Evolutionary conservation across 1,140 invertebrate genomes (phyloP).

Genomic region (Drosophila nigromelanica): DNA sequence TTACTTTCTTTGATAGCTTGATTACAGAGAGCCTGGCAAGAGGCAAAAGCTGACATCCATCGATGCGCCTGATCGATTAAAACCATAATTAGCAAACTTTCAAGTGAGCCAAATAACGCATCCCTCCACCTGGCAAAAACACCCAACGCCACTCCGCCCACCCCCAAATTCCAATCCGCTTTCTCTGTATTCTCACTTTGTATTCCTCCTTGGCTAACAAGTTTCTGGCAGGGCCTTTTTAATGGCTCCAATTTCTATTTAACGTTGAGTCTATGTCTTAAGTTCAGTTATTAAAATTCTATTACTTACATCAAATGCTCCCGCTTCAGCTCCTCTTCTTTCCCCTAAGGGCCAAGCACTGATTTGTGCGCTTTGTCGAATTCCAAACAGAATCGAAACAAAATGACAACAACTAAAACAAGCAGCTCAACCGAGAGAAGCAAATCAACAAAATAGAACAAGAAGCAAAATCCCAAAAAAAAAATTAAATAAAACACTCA

Average conservation of each 20-base stretch:
- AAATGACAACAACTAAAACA: conserved; percentile 21
- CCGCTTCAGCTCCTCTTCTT: background rate
- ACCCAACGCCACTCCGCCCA: no score
- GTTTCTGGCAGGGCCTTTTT: conserved; percentile 1
- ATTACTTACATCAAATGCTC: conserved; percentile 54
- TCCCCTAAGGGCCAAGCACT: conserved; percentile 1
- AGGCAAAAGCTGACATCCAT: conserved; percentile 8
- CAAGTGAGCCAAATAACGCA: conserved; percentile 24
- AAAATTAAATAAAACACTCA: conserved; percentile 39
- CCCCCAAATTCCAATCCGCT: background rate
- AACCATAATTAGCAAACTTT: conserved; percentile 77
- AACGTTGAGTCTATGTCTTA: conserved; percentile 53
- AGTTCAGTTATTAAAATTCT: conserved; percentile 74
- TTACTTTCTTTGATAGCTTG: conserved; percentile 38
- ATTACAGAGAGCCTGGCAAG: conserved; percentile 43
- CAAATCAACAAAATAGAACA: background rate
- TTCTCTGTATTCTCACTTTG: background rate
- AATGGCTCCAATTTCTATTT: conserved; percentile 49
- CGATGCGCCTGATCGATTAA: conserved; percentile 65
- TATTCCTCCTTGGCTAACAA: conserved; percentile 16
- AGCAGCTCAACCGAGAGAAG: background rate
- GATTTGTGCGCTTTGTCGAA: conserved; percentile 45
- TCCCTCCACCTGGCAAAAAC: background rate
- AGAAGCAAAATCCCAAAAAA: background rate
- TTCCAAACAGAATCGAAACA: conserved; percentile 33